Base-by-base conservation (phyloP, 1,140 invertebrate species). In the Drosophila chauvacae region DNA sequence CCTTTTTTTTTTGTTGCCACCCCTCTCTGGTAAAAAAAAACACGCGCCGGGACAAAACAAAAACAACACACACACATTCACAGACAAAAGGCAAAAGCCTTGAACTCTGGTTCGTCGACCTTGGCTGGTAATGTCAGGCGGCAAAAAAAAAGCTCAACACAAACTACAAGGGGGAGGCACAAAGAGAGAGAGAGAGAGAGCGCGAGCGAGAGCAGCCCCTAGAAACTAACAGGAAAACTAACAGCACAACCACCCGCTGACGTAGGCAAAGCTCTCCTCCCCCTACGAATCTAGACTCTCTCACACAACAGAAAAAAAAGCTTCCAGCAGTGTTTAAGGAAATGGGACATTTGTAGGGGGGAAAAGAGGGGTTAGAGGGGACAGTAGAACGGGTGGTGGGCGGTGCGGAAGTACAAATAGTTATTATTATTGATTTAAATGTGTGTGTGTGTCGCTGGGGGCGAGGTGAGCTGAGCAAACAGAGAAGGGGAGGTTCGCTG, bases 41-140 rank as follows among this genome's bases (percentile, higher is more conserved):
- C 79, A 76, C 80, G 83, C 83, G 80, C 75, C 71, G 63, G 45
- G 61, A 66, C n/a, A 58, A 48, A 48, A 77, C 47, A 69, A 68
- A 56, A 69, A 63, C 55, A 65, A 78, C 58, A 47, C 23, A 28
- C 50, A 37, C n/a, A 41, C 28, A 23, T 23, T 23, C 23, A 60
- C 39, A 63, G 42, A 80, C 13, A 37, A 37, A 39, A 58, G 35
- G 42, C 63, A 62, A 82, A 78, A 91, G 53, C 91, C 91, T 92
- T 92, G 91, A 92, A 92, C 91, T 92, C 96, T 80, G 96, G 96
- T 93, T 96, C 96, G 77, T 95, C 95, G 68, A 96, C 95, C 92
- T 92, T 92, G 91, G 83, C 63, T 66, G 83, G 66, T 87, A 87
- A 87, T 88, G 83, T 83, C 83, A 86, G 77, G 77, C 58, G 41